These are phyloP conservation scores for Plectropomus leopardus DNA, from an alignment of 2,113 vertebrate genomes.

Conservation along the genomic window DNA sequence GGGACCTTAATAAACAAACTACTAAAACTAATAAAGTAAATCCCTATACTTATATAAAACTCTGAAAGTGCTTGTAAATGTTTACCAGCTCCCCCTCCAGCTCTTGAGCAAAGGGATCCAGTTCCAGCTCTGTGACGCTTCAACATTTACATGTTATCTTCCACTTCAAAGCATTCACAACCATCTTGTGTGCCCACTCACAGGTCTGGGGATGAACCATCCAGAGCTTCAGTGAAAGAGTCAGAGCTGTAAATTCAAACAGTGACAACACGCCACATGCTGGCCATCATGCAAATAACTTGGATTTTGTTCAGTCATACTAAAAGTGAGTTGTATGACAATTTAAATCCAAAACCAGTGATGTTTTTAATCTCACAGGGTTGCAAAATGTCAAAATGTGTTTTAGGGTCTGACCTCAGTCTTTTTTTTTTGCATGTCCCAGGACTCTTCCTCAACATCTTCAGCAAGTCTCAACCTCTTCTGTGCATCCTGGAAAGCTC, in stretches of 20 bases:
- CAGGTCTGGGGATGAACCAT: not conserved
- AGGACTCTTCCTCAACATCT: too few species aligned
- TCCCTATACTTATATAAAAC: not conserved
- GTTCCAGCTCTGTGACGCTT: not conserved
- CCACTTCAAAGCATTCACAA: not conserved
- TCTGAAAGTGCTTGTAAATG: not conserved
- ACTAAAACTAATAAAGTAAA: not conserved
- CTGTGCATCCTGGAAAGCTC: too few species aligned
- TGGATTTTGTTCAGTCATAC: not conserved
- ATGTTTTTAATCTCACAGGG: too few species aligned
- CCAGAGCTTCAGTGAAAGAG: not conserved
- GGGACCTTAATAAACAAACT: too few species aligned
- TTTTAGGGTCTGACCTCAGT: not conserved
- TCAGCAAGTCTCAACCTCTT: too few species aligned
- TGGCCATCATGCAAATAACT: not conserved
- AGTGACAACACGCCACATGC: not conserved
- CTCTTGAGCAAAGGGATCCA: not conserved
- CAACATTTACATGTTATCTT: not conserved
- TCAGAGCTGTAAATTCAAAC: not conserved
- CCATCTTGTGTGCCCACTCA: not conserved
- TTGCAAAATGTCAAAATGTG: not conserved
- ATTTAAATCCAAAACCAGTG: not conserved
- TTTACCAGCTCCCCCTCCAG: too few species aligned
- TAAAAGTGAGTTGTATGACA: not conserved
- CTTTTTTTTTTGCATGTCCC: too few species aligned